phyloP scores from a whole-genome alignment of 2,113 vertebrate genomes.

The Leuciscus idus region DNA sequence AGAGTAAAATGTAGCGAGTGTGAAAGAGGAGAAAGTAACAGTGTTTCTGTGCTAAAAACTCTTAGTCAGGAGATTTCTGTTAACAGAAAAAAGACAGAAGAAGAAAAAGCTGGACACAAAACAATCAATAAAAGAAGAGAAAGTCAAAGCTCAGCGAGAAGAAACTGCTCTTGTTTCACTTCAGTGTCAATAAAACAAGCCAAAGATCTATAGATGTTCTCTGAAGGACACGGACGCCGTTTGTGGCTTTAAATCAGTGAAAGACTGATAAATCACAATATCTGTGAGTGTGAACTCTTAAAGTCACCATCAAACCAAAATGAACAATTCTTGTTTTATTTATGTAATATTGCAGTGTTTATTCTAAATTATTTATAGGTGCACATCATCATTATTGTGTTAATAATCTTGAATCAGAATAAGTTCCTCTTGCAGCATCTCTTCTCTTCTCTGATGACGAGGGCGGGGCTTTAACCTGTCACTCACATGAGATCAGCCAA shows the following conservation, averaged over 20 bases:
- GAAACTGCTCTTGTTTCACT: not conserved
- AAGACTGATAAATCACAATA: not conserved
- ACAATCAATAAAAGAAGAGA: not conserved
- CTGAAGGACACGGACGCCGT: not conserved
- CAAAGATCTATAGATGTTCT: not conserved
- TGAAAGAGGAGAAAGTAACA: not conserved
- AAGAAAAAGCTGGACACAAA: not conserved
- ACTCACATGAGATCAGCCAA: too few species aligned
- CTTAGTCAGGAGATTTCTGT: not conserved
- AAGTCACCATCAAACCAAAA: too few species aligned
- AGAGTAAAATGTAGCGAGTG: not conserved
- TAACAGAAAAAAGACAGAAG: not conserved
- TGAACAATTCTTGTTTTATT: too few species aligned
- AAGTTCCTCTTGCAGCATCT: too few species aligned
- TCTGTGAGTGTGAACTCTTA: not conserved
- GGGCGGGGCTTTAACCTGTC: too few species aligned
- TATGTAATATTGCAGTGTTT: too few species aligned
- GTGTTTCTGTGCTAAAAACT: constrained; percentile 8
- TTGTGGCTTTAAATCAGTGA: too few species aligned
- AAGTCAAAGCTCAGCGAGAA: constrained; percentile 3
- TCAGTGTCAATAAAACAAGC: not conserved
- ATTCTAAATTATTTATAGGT: too few species aligned
- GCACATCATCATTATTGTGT: too few species aligned
- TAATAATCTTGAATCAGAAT: too few species aligned
- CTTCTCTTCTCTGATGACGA: too few species aligned